Evolutionary conservation across 2,888 invertebrate species (phyloP).

Genomic region (Aporophyla lueneburgensis): DNA sequence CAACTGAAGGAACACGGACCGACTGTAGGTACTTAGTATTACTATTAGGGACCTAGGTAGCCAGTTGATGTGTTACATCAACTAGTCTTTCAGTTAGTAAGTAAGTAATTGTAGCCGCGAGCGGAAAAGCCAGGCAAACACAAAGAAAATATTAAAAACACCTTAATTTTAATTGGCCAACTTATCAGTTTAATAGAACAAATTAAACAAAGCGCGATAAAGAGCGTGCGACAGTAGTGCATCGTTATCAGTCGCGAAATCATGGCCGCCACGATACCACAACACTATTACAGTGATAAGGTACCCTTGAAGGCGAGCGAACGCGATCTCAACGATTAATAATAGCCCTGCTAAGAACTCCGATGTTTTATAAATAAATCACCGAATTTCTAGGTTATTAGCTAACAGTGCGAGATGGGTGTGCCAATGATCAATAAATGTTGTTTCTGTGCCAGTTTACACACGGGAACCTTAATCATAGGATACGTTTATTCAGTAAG

Average conservation of each 20-base stretch:
- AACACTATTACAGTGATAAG: constrained; percentile 65
- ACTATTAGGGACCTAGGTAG: neutral
- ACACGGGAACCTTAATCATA: constrained; percentile 85
- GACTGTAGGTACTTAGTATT: neutral
- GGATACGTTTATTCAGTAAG: constrained; percentile 85
- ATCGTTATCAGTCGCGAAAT: constrained; percentile 67
- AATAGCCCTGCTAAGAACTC: constrained; percentile 31
- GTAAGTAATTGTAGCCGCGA: neutral
- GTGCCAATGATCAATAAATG: constrained; percentile 86
- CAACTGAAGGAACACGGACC: no score
- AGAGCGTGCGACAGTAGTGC: constrained; percentile 44
- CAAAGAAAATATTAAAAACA: neutral
- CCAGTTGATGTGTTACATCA: neutral
- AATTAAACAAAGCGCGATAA: constrained; percentile 48
- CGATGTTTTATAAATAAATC: constrained; percentile 61
- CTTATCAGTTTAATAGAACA: constrained; percentile 30
- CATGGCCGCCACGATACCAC: constrained; percentile 59
- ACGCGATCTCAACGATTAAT: constrained; percentile 58
- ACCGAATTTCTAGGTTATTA: constrained; percentile 38
- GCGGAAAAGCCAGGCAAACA: neutral
- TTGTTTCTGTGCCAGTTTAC: constrained; percentile 81
- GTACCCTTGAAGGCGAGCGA: constrained; percentile 40
- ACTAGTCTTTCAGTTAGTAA: neutral
- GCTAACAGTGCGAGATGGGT: constrained; percentile 75
- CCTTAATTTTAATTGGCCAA: constrained; percentile 11